Evolutionary conservation across 1,140 invertebrate genomes (phyloP).

Genomic region (Drosophila pachea): DNA sequence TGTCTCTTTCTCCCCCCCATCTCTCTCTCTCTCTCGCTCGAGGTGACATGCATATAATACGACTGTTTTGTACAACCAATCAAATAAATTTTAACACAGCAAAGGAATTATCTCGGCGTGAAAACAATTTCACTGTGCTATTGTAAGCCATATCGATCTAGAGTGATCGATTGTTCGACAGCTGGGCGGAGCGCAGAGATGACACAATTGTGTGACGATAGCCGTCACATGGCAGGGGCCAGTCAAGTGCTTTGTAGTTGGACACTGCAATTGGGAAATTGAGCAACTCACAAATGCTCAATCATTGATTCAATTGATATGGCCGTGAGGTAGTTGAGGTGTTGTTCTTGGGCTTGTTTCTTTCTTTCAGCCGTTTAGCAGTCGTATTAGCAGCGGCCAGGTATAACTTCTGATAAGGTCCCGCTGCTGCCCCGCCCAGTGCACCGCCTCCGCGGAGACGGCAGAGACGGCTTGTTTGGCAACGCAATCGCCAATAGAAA

Average conservation of each 20-base stretch:
- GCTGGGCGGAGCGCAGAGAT: neutral
- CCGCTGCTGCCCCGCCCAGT: neutral
- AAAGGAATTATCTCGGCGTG: no score
- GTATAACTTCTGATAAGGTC: conserved; percentile 47
- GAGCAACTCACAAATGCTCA: conserved; percentile 63
- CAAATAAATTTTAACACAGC: no score
- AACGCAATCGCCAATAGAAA: conserved; percentile 49
- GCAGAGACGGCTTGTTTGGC: conserved; percentile 48
- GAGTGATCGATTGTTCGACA: neutral
- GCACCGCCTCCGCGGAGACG: neutral
- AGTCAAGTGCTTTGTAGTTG: conserved; percentile 36
- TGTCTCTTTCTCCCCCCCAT: no score
- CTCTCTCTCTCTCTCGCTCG: no score
- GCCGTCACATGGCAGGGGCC: conserved; percentile 21
- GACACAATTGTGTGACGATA: conserved; percentile 9
- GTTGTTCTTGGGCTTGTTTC: conserved; percentile 24
- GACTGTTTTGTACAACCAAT: no score
- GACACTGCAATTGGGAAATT: conserved; percentile 38
- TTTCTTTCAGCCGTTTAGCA: conserved; percentile 28
- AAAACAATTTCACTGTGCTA: no score
- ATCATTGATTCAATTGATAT: conserved; percentile 64
- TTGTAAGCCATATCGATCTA: neutral
- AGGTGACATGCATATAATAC: no score
- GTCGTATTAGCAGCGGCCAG: conserved; percentile 17
- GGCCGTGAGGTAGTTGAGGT: conserved; percentile 31